phyloP scores from a whole-genome alignment of 2,113 vertebrate species.

The Sinosuthora webbiana region DNA sequence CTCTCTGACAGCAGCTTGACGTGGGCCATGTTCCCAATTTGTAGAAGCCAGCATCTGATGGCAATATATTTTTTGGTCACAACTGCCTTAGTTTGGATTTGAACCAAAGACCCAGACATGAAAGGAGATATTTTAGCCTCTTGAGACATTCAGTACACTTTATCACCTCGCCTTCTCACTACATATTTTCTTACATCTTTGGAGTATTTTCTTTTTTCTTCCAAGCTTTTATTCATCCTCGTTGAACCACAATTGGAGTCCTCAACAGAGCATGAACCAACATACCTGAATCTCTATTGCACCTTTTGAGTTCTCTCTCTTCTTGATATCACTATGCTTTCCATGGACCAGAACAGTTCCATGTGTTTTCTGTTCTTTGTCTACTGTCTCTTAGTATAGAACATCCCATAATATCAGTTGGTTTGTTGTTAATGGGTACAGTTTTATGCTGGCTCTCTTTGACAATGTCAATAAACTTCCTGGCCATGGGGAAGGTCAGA shows the following conservation, averaged over 20 bases:
- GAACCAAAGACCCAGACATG: background rate
- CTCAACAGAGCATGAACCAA: background rate
- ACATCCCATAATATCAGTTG: background rate
- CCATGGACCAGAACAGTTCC: background rate
- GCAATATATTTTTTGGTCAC: background rate
- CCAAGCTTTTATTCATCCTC: background rate
- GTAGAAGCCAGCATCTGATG: background rate
- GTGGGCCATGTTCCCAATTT: background rate
- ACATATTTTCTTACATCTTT: background rate
- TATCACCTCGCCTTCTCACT: background rate
- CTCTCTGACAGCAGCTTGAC: background rate
- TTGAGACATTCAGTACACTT: background rate
- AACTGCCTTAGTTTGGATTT: background rate
- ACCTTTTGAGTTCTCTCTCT: background rate
- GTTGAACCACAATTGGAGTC: background rate
- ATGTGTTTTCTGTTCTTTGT: background rate
- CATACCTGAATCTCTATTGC: background rate
- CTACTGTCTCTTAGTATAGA: background rate
- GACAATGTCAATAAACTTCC: background rate
- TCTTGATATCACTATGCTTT: background rate
- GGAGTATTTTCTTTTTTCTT: background rate
- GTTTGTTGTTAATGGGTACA: background rate
- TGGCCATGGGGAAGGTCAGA: background rate
- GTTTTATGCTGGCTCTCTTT: background rate
- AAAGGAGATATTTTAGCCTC: background rate